A percentile compares a stretch with the other conserved stretches of the same genome.
phyloP scores from a whole-genome alignment of 1,140 invertebrate species.

The Drosophila serrata region DNA sequence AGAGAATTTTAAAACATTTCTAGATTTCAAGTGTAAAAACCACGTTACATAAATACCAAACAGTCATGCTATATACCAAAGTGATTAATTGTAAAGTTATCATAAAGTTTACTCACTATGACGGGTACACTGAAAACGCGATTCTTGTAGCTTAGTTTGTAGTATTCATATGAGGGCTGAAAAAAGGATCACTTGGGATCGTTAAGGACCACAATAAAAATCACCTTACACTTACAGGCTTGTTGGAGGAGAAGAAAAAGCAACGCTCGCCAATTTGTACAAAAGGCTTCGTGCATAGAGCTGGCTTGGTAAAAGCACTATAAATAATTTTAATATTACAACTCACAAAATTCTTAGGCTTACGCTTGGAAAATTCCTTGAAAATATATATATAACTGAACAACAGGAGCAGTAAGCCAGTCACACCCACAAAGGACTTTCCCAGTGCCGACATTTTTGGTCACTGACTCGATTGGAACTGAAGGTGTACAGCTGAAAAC shows the following conservation, averaged over 20 bases:
- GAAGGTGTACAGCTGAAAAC: not conserved
- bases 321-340: not conserved
- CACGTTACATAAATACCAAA: too few species aligned
- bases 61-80: too few species aligned
- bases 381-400: conserved; percentile 43
- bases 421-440: conserved; percentile 31
- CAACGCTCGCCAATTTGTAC: conserved; percentile 54
- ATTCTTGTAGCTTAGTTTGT: conserved; percentile 54
- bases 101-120: conserved; percentile 40
- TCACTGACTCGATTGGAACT: conserved; percentile 1
- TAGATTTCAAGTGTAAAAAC: too few species aligned
- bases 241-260: conserved; percentile 67
- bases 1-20: too few species aligned
- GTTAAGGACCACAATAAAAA: too few species aligned
- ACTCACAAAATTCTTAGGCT: not conserved
- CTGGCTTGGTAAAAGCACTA: not conserved
- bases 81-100: too few species aligned
- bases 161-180: conserved; percentile 61
- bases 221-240: conserved; percentile 39
- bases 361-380: conserved; percentile 37
- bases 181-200: not conserved
- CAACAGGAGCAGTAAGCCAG: conserved; percentile 34
- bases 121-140: conserved; percentile 56
- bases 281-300: conserved; percentile 51
- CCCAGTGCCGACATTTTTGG: conserved; percentile 16